A percentile compares a stretch with the other conserved stretches of the same genome.
Conservation (phyloP, 92 coral and sea anemone genomes). For the Paramuricea clavata region DNA sequence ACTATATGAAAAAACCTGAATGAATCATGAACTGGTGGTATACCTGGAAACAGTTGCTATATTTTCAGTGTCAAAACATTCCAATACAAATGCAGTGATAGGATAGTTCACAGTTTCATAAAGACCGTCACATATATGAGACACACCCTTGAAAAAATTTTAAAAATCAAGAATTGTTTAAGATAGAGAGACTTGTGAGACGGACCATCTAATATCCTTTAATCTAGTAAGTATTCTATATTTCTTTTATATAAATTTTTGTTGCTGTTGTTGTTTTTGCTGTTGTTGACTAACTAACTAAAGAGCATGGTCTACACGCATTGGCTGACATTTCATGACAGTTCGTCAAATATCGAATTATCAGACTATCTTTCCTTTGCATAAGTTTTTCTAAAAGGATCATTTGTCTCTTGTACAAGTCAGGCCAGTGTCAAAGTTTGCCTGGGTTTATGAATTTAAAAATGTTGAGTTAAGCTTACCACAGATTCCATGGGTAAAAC, state of each 20-base stretch:
- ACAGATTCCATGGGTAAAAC: constrained; percentile 78
- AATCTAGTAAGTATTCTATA: too few species aligned
- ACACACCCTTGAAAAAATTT: constrained; percentile 71
- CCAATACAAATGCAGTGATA: constrained; percentile 79
- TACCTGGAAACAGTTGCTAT: constrained; percentile 79
- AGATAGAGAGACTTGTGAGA: too few species aligned
- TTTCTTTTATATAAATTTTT: too few species aligned
- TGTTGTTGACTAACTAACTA: too few species aligned
- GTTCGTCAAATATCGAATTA: neutral
- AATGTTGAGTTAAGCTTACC: constrained; percentile 63
- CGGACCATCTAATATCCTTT: too few species aligned
- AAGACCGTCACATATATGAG: constrained; percentile 70
- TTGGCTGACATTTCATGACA: too few species aligned
- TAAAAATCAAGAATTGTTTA: too few species aligned
- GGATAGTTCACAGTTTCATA: constrained; percentile 86
- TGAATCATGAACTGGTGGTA: neutral
- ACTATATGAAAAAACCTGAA: neutral
- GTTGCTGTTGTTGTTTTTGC: too few species aligned
- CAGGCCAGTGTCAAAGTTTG: neutral
- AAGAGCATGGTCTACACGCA: too few species aligned
- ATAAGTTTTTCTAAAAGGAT: too few species aligned
- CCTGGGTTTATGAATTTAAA: too few species aligned
- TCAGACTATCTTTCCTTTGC: too few species aligned
- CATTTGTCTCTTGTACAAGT: neutral
- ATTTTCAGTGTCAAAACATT: constrained; percentile 69